phyloP scores from a whole-genome alignment of 2,113 vertebrate species.

The Taurulus bubalis region DNA sequence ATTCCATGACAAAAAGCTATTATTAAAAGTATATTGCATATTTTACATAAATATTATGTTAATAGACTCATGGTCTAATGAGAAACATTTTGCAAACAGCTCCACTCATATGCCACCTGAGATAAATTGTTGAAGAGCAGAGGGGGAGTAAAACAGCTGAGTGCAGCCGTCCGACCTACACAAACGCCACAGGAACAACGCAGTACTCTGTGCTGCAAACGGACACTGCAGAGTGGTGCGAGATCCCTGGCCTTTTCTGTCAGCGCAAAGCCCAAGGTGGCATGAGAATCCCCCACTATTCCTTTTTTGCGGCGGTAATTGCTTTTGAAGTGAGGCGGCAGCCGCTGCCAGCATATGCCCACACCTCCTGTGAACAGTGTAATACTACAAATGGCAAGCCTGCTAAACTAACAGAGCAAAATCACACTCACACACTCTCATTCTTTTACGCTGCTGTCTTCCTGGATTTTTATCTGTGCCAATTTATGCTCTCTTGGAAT shows the following conservation, averaged over 20 bases:
- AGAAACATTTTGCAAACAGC: constrained; percentile 25
- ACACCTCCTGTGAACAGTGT: constrained; percentile 58
- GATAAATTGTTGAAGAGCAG: constrained; percentile 14
- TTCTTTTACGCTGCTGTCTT: constrained; percentile 21
- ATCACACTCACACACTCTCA: constrained; percentile 22
- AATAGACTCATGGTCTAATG: constrained; percentile 14
- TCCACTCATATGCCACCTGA: constrained; percentile 38
- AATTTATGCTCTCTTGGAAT: constrained; percentile 23
- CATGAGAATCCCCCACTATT: constrained; percentile 65
- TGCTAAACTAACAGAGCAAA: constrained; percentile 60
- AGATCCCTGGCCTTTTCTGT: constrained; percentile 47
- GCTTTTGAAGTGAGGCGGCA: constrained; percentile 73
- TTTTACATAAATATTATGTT: background rate
- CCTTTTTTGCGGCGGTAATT: constrained; percentile 78
- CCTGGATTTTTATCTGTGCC: constrained; percentile 19
- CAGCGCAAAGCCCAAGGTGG: constrained; percentile 54
- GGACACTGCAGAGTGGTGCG: constrained; percentile 28
- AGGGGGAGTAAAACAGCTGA: constrained; percentile 37
- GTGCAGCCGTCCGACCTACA: constrained; percentile 30
- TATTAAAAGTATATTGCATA: constrained; percentile 21
- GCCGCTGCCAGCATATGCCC: constrained; percentile 59
- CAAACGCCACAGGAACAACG: constrained; percentile 4
- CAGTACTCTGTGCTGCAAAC: constrained; percentile 21
- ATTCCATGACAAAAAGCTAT: constrained; percentile 8
- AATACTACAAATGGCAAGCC: constrained; percentile 52